phyloP scores from a whole-genome alignment of 1,140 invertebrate species.

The Calycopis cecrops region DNA sequence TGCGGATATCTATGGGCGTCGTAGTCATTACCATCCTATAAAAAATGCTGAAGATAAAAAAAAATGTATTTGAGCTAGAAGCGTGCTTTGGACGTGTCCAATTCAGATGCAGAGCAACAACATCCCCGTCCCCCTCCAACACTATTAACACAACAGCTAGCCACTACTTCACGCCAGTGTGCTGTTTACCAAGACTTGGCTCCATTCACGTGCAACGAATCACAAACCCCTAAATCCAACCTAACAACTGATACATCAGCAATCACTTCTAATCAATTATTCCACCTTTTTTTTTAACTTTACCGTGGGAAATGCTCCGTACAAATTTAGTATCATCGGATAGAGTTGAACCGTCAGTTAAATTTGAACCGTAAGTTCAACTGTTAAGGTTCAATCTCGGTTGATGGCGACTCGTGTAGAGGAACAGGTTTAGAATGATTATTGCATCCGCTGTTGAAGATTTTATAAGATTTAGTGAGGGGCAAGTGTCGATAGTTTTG shows the following conservation, averaged over 20 bases:
- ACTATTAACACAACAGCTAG: too few species aligned
- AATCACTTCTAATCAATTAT: constrained; percentile 7
- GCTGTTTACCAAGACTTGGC: too few species aligned
- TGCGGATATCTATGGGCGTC: too few species aligned
- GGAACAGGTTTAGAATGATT: constrained; percentile 8
- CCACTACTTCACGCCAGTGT: too few species aligned
- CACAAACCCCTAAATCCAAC: background rate
- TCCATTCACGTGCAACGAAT: too few species aligned
- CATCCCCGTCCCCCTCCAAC: too few species aligned
- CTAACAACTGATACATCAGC: background rate
- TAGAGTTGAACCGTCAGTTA: background rate
- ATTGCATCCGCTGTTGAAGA: constrained; percentile 2
- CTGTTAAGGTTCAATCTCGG: background rate
- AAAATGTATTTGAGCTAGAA: too few species aligned
- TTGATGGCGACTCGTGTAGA: background rate
- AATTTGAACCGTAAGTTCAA: background rate
- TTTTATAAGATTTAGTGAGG: constrained; percentile 7
- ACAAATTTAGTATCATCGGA: constrained; percentile 8
- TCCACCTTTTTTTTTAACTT: constrained; percentile 1
- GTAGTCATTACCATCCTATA: too few species aligned
- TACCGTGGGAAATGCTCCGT: background rate
- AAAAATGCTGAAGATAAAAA: too few species aligned
- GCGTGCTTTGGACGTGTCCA: too few species aligned
- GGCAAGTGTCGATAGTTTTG: background rate
- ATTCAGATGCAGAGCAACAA: too few species aligned